Conservation (phyloP, 2,797 vertebrate genomes). For the Enteromius trimaculatus region DNA sequence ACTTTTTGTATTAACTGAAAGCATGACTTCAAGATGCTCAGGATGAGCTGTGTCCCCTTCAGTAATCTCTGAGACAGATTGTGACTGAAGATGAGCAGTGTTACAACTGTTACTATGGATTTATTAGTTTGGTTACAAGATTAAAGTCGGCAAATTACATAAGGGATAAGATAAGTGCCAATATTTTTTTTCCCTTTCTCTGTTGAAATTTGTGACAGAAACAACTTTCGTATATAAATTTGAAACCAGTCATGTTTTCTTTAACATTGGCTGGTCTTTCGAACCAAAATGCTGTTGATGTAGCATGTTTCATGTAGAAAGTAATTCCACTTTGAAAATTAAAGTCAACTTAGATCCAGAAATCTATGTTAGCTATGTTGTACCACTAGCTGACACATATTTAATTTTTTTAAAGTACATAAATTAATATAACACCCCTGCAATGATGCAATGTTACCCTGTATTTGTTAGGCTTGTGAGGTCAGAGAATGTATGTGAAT, state of each 20-base stretch:
- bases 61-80: conserved; percentile 28
- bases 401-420: no score
- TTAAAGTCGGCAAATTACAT: neutral
- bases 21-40: neutral
- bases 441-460: no score
- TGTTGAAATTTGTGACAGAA: neutral
- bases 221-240: neutral
- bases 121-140: conserved; percentile 25
- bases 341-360: no score
- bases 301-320: no score
- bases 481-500: no score
- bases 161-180: no score
- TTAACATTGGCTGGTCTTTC: neutral
- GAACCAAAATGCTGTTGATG: neutral
- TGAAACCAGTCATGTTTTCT: neutral
- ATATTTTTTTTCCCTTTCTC: neutral
- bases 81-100: conserved; percentile 17
- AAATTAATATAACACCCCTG: no score
- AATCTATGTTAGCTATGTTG: no score
- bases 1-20: neutral
- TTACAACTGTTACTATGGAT: conserved; percentile 4
- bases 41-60: neutral
- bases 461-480: no score
- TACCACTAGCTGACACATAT: no score
- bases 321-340: no score